phyloP scores from a whole-genome alignment of 2,113 vertebrate genomes.

The Lipophrys pholis region DNA sequence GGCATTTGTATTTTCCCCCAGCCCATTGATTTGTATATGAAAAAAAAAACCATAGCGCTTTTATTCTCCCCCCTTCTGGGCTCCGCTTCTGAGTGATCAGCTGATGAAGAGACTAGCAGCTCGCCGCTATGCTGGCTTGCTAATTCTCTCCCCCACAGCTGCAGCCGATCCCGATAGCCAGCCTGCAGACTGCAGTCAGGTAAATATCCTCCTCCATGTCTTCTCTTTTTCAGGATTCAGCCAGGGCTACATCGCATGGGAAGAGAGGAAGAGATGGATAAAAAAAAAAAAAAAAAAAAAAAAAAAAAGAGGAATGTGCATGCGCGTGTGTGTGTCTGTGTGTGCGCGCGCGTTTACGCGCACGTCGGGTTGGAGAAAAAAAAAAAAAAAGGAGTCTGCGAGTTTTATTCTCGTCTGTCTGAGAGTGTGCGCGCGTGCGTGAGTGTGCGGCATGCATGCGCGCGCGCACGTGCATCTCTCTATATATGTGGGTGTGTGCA shows the following conservation, averaged over 20 bases:
- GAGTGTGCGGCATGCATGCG: slow-evolving; percentile 2
- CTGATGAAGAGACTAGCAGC: slow-evolving; percentile 99
- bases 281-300: slow-evolving; percentile 60
- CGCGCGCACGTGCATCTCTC: too few species aligned
- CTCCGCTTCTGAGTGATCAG: slow-evolving; percentile 98
- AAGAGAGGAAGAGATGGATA: slow-evolving; percentile 88
- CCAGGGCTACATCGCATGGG: slow-evolving; percentile 90
- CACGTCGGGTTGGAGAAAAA: neutral
- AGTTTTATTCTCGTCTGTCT: slow-evolving; percentile 19
- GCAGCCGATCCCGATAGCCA: slow-evolving; percentile 93
- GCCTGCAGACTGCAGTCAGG: slow-evolving; percentile 97
- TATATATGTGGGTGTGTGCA: slow-evolving; percentile 22
- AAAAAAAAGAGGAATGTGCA: too few species aligned
- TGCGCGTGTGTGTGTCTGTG: neutral
- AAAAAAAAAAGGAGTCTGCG: slow-evolving; percentile 35
- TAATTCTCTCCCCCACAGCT: slow-evolving; percentile 99
- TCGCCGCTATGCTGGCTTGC: slow-evolving; percentile 99
- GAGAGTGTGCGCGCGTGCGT: slow-evolving; percentile 27
- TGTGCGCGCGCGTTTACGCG: slow-evolving; percentile 7
- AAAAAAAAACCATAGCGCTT: slow-evolving; percentile 94
- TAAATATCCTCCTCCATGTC: slow-evolving; percentile 84
- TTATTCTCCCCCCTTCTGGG: slow-evolving; percentile 90
- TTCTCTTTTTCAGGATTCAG: slow-evolving; percentile 86
- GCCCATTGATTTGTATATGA: slow-evolving; percentile 99
- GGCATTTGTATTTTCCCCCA: slow-evolving; percentile 90